phyloP scores from a whole-genome alignment of 2,113 vertebrate species.

The Epinephelus lanceolatus region DNA sequence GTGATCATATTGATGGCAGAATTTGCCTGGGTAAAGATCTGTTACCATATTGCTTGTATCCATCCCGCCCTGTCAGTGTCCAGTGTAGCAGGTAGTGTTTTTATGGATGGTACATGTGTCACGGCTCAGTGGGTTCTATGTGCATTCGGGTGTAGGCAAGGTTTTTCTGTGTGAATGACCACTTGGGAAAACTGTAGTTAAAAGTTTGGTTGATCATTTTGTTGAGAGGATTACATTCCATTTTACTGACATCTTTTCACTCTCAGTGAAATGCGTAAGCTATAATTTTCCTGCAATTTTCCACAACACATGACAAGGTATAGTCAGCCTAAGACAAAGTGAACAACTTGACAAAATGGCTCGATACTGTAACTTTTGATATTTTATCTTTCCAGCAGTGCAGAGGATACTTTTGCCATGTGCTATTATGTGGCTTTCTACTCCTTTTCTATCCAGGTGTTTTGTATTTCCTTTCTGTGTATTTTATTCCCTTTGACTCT shows the following conservation, averaged over 20 bases:
- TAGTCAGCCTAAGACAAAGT: slow-evolving; percentile 73
- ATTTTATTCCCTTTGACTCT: slow-evolving; percentile 66
- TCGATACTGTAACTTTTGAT: slow-evolving; percentile 83
- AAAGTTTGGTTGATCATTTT: slow-evolving; percentile 45
- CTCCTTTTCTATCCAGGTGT: slow-evolving; percentile 78
- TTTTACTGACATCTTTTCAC: slow-evolving; percentile 67
- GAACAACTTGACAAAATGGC: slow-evolving; percentile 77
- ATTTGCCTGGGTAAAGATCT: slow-evolving; percentile 23
- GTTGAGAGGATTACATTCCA: slow-evolving; percentile 76
- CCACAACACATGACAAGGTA: slow-evolving; percentile 69
- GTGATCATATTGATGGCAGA: slow-evolving; percentile 22
- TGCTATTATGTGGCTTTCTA: slow-evolving; percentile 78
- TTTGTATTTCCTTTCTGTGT: slow-evolving; percentile 66
- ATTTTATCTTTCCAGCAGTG: slow-evolving; percentile 80
- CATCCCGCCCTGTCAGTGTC: slow-evolving; percentile 53
- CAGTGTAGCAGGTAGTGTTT: slow-evolving; percentile 57
- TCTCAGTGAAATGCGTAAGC: slow-evolving; percentile 61
- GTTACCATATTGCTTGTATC: slow-evolving; percentile 39
- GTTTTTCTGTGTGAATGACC: slow-evolving; percentile 60
- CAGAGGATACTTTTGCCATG: slow-evolving; percentile 76
- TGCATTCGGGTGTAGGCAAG: slow-evolving; percentile 41
- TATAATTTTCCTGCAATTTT: slow-evolving; percentile 62
- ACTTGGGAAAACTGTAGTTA: slow-evolving; percentile 55
- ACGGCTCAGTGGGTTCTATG: slow-evolving; percentile 53
- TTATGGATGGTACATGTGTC: slow-evolving; percentile 65